Evolutionary conservation across 1,140 invertebrate genomes (phyloP).

Genomic region (Rhopalosiphum maidis): DNA sequence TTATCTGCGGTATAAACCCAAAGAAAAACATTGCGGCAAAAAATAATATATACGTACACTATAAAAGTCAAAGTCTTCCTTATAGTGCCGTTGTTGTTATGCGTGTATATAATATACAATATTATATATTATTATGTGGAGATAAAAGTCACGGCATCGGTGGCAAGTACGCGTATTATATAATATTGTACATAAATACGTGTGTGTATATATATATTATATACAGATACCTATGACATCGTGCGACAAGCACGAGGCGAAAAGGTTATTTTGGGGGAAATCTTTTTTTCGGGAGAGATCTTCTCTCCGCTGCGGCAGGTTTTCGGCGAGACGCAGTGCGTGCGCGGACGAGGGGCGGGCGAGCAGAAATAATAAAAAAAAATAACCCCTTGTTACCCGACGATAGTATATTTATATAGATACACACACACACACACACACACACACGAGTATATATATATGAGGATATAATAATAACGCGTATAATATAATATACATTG

Average conservation of each 20-base stretch:
- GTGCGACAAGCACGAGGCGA: not conserved
- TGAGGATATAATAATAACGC: constrained; percentile 1
- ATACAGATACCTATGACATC: not conserved
- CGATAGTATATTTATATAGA: not conserved
- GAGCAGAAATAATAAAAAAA: not conserved
- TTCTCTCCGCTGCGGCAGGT: not conserved
- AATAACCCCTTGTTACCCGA: not conserved
- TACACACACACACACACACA: too few relatives aligned
- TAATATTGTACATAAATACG: not conserved
- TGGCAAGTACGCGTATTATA: not conserved
- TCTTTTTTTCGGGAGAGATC: not conserved
- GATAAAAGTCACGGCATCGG: not conserved
- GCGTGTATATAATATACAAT: too few relatives aligned
- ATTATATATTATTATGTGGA: not conserved
- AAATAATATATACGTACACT: not conserved
- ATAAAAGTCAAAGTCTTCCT: not conserved
- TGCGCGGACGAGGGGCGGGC: not conserved
- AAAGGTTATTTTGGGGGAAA: not conserved
- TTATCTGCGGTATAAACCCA: not conserved
- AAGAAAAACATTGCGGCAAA: not conserved
- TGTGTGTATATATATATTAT: not conserved
- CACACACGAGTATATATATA: not conserved
- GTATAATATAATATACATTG: constrained; percentile 7
- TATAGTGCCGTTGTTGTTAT: not conserved
- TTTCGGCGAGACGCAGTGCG: not conserved